Conservation (phyloP, 2,888 invertebrate species). For the Megaustenia siamemsis region DNA sequence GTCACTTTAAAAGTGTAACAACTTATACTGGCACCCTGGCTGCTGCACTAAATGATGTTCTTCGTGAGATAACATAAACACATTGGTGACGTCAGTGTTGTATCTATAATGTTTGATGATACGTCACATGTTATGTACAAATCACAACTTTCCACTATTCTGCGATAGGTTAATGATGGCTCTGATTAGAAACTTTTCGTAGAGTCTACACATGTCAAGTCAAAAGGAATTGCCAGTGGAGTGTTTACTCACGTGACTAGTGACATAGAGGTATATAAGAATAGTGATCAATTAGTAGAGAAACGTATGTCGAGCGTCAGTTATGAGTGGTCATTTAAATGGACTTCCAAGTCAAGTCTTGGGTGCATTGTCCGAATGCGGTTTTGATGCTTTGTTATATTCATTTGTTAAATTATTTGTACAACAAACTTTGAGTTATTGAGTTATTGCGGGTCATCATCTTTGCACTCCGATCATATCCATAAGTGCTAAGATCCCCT, state of each 20-base stretch:
- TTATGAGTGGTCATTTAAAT: neutral
- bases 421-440: neutral
- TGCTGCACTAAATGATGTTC: neutral
- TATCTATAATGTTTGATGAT: neutral
- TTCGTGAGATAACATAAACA: neutral
- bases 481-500: too few species aligned
- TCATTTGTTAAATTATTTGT: neutral
- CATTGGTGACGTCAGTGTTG: neutral
- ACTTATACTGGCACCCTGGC: neutral
- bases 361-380: neutral
- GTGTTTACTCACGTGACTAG: neutral
- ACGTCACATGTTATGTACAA: neutral
- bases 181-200: neutral
- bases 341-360: neutral
- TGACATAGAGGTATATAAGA: neutral
- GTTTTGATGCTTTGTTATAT: neutral
- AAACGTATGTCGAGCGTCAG: neutral
- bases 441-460: too few species aligned
- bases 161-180: neutral
- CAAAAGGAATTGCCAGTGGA: neutral
- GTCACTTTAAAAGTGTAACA: neutral
- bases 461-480: too few species aligned
- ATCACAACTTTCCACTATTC: neutral
- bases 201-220: neutral
- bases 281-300: neutral